Percentiles rank a stretch among this genome's conserved stretches.
Evolutionary conservation across 2,113 vertebrate species (phyloP).

Genomic region (Polypterus bichir): DNA sequence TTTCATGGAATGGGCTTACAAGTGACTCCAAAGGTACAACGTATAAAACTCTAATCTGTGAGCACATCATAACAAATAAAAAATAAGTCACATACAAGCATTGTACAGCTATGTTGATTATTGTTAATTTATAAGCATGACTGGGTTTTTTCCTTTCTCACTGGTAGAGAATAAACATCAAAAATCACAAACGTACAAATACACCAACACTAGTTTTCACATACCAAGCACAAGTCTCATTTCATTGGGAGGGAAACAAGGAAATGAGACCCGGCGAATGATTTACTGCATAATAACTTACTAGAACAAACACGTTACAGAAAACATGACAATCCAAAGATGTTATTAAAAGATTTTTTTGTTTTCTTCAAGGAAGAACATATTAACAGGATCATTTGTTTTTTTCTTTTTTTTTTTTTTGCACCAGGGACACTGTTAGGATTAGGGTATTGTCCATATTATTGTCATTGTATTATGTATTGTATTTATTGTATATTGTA

Average conservation of each 20-base stretch:
- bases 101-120: conserved; percentile 53
- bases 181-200: conserved; percentile 47
- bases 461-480: conserved; percentile 1
- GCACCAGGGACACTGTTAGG: conserved; percentile 49
- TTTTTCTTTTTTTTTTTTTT: conserved; percentile 37
- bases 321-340: conserved; percentile 64
- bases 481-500: conserved; percentile 55
- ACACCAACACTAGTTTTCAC: conserved; percentile 48
- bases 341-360: conserved; percentile 41
- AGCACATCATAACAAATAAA: conserved; percentile 44
- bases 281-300: conserved; percentile 46
- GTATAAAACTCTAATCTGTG: conserved; percentile 59
- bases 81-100: conserved; percentile 52
- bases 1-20: conserved; percentile 61
- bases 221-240: conserved; percentile 51
- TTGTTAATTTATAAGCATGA: conserved; percentile 48
- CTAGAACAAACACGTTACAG: conserved; percentile 58
- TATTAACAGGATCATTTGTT: conserved; percentile 45
- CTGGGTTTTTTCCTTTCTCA: conserved; percentile 37
- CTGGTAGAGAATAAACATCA: conserved; percentile 56
- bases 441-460: conserved; percentile 48
- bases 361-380: conserved; percentile 60
- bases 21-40: conserved; percentile 65
- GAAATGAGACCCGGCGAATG: conserved; percentile 54
- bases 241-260: conserved; percentile 84